Percentiles rank a stretch among this genome's conserved stretches.
These are phyloP conservation scores for Sminthurides bifidus DNA, from an alignment of 1,140 invertebrate species.

Conservation along the genomic window DNA sequence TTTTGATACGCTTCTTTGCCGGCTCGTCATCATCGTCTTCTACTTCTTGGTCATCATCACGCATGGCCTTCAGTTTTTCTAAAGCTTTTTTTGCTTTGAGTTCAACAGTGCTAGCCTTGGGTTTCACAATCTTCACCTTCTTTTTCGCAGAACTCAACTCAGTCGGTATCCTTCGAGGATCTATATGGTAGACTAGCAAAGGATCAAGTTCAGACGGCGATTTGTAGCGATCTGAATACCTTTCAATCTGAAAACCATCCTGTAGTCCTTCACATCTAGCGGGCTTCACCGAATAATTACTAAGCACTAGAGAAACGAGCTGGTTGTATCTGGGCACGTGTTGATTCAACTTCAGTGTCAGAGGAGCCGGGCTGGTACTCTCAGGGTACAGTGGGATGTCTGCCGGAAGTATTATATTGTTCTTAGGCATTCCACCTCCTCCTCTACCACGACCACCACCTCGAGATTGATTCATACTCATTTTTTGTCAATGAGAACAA, in stretches of 20 bases:
- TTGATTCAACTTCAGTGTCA: conserved; percentile 36
- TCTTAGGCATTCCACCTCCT: conserved; percentile 46
- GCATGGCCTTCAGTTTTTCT: conserved; percentile 40
- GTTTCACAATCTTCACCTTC: conserved; percentile 33
- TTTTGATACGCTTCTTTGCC: conserved; percentile 4
- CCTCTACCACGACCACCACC: conserved; percentile 35
- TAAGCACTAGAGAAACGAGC: conserved; percentile 42
- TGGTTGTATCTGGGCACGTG: conserved; percentile 47
- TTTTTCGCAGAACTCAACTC: conserved; percentile 36
- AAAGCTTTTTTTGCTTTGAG: conserved; percentile 36
- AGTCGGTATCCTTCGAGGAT: conserved; percentile 18
- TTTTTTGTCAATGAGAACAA: not conserved
- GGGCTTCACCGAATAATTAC: conserved; percentile 28
- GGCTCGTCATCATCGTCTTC: conserved; percentile 34
- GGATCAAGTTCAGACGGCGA: conserved; percentile 45
- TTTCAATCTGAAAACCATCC: conserved; percentile 47
- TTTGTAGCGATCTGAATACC: conserved; percentile 53
- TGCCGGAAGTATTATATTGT: conserved; percentile 35
- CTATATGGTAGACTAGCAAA: conserved; percentile 26
- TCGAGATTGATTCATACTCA: too few relatives aligned
- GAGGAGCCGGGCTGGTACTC: conserved; percentile 37
- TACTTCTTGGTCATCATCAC: conserved; percentile 43
- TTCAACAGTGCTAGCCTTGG: conserved; percentile 44
- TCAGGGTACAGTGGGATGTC: conserved; percentile 51
- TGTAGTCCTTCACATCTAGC: conserved; percentile 42